Conservation (phyloP, 2,113 vertebrate species). For the Nannospalax galili region DNA sequence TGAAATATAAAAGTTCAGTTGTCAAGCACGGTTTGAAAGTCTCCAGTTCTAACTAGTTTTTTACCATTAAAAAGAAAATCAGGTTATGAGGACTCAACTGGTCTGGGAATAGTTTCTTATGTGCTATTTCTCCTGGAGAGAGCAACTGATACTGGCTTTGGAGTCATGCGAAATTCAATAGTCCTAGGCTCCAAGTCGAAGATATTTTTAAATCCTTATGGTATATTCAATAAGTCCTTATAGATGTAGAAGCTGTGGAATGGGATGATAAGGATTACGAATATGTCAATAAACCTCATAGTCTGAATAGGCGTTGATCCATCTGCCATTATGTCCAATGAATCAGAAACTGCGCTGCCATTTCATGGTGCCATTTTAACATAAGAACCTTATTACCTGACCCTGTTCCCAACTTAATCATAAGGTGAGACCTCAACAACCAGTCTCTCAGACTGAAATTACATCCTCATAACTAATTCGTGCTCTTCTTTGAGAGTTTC, state of each 20-base stretch:
- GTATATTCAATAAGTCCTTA: not conserved
- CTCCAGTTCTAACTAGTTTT: conserved; percentile 71
- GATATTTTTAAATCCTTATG: not conserved
- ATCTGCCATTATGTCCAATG: not conserved
- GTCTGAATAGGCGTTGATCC: not conserved
- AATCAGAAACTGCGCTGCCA: not conserved
- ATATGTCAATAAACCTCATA: not conserved
- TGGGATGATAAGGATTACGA: not conserved
- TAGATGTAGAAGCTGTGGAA: not conserved
- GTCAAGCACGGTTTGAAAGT: conserved; percentile 75
- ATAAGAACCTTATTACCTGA: not conserved
- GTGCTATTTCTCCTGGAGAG: conserved; percentile 17
- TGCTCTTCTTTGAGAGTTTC: not conserved
- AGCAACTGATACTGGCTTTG: not conserved
- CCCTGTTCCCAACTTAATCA: not conserved
- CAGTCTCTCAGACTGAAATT: not conserved
- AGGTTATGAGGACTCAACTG: conserved; percentile 4
- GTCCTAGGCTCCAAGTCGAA: conserved; percentile 56
- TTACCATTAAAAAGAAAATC: conserved; percentile 51
- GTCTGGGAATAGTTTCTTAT: conserved; percentile 44
- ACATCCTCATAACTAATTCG: not conserved
- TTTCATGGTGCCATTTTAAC: not conserved
- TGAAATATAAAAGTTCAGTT: conserved; percentile 79
- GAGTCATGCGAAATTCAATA: conserved; percentile 51
- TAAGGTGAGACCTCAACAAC: not conserved